A percentile compares a stretch with the other conserved stretches of the same genome.
These are phyloP conservation scores for Decapterus maruadsi DNA, from an alignment of 2,797 vertebrate genomes.

Conservation along the genomic window DNA sequence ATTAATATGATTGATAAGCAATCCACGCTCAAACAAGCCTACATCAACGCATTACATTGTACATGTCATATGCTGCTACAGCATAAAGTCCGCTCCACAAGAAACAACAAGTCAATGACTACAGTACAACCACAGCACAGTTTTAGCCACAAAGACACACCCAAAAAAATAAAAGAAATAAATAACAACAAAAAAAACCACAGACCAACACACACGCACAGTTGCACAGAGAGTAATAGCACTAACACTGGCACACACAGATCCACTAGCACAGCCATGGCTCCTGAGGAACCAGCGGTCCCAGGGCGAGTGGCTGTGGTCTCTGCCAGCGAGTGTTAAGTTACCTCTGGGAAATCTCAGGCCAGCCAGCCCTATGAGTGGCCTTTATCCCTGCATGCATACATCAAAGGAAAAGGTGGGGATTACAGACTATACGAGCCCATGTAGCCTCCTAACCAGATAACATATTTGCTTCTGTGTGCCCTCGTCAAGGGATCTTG, in stretches of 20 bases:
- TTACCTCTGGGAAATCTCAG: conserved; percentile 88
- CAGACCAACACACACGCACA: conserved; percentile 70
- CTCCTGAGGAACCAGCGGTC: conserved; percentile 76
- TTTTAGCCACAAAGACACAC: conserved; percentile 80
- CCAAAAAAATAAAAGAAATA: conserved; percentile 70
- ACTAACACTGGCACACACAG: conserved; percentile 82
- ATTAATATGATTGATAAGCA: conserved; percentile 70
- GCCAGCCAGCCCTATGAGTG: conserved; percentile 87
- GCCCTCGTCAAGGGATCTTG: conserved; percentile 47
- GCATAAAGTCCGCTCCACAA: conserved; percentile 58
- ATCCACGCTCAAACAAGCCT: conserved; percentile 60
- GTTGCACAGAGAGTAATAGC: conserved; percentile 82
- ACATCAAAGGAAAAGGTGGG: conserved; percentile 90
- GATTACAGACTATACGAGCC: conserved; percentile 86
- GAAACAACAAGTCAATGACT: conserved; percentile 74
- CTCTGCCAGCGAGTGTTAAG: conserved; percentile 86
- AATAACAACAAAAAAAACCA: conserved; percentile 58
- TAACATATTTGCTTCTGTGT: conserved; percentile 67
- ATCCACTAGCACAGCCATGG: conserved; percentile 80
- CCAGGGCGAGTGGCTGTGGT: conserved; percentile 81
- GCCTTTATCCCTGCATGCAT: conserved; percentile 91
- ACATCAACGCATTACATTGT: conserved; percentile 59
- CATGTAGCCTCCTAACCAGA: conserved; percentile 77
- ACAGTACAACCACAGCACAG: conserved; percentile 80
- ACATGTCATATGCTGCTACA: conserved; percentile 60